Percentiles rank a stretch among this genome's conserved stretches.
These are phyloP conservation scores for Crypturellus undulatus DNA, from an alignment of 2,113 vertebrate genomes.

Conservation along the genomic window DNA sequence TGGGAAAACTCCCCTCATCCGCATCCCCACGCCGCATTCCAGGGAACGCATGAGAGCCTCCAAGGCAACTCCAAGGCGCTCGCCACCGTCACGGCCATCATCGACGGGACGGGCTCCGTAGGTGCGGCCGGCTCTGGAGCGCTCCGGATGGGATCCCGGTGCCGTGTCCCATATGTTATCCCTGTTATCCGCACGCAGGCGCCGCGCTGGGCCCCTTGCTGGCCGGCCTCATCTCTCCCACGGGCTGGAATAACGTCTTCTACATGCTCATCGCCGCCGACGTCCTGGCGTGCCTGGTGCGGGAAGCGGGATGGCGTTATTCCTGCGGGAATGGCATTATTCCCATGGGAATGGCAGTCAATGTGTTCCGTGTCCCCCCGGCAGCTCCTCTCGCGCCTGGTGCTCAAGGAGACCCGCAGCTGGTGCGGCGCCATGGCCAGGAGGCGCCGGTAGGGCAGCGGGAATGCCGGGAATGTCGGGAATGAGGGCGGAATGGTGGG, in stretches of 20 bases:
- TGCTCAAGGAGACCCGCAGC: slow-evolving; percentile 88
- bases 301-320: no score
- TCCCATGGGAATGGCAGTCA: no score
- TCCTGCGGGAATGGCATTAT: no score
- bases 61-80: slow-evolving; percentile 93
- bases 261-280: slow-evolving; percentile 95
- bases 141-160: no score
- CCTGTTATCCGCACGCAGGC: slow-evolving; percentile 69
- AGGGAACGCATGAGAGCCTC: slow-evolving; percentile 91
- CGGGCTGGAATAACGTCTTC: slow-evolving; percentile 95
- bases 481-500: no score
- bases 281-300: slow-evolving; percentile 89
- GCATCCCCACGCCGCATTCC: no score
- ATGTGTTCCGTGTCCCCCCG: no score
- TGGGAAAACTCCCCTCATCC: no score
- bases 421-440: slow-evolving; percentile 79
- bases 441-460: slow-evolving; percentile 81
- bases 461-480: no score
- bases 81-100: slow-evolving; percentile 96
- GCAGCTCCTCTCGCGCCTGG: slow-evolving; percentile 88
- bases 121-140: slow-evolving; percentile 71
- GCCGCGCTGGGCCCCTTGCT: slow-evolving; percentile 92
- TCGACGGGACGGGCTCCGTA: slow-evolving; percentile 94
- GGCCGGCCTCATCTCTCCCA: slow-evolving; percentile 91
- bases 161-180: background rate